A percentile compares a stretch with the other conserved stretches of the same genome.
Conservation (phyloP, 2,888 invertebrate species). For the Chouioia cunea region DNA sequence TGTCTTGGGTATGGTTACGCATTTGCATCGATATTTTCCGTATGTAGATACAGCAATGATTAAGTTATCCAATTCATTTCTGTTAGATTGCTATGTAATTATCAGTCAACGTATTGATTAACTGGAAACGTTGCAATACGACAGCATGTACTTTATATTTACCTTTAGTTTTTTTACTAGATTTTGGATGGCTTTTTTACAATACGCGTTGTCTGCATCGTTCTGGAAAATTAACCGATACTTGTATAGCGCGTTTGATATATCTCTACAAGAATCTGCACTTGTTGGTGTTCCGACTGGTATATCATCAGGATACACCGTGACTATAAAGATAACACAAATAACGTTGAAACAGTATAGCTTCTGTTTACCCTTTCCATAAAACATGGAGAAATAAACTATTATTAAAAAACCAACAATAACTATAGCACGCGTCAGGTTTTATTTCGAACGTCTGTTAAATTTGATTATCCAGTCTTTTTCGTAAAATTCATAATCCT, state of each 20-base stretch:
- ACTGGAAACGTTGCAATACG: neutral
- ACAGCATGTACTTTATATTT: constrained; percentile 29
- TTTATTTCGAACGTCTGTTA: neutral
- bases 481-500: too few relatives aligned
- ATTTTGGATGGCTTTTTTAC: constrained; percentile 98
- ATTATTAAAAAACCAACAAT: too few relatives aligned
- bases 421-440: neutral
- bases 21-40: constrained; percentile 97
- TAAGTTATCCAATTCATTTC: constrained; percentile 96
- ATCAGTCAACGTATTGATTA: neutral
- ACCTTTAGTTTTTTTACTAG: constrained; percentile 97
- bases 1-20: constrained; percentile 98
- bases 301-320: constrained; percentile 80
- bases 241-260: constrained; percentile 98
- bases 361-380: too few relatives aligned
- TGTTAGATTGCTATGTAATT: constrained; percentile 78
- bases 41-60: constrained; percentile 99
- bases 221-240: constrained; percentile 98
- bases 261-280: constrained; percentile 98
- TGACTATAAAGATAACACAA: constrained; percentile 70
- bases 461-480: too few relatives aligned
- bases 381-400: constrained; percentile 51
- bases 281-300: constrained; percentile 87
- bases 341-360: too few relatives aligned
- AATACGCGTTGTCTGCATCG: constrained; percentile 97